These are phyloP conservation scores for Octodonta nipae DNA, from an alignment of 2,888 invertebrate genomes.

Conservation along the genomic window DNA sequence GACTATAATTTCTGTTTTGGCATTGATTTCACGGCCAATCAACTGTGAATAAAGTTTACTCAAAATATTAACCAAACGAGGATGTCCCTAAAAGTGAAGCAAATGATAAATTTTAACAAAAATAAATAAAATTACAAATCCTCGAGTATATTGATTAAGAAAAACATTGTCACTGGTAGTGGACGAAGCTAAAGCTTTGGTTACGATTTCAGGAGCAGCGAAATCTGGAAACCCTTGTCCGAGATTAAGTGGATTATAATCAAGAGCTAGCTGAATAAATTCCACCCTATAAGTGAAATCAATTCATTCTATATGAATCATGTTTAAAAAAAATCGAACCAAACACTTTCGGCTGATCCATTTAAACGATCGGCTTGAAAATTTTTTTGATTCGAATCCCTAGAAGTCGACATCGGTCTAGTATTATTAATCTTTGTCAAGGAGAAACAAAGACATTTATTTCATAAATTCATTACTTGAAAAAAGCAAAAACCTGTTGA, in stretches of 20 bases:
- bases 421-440: too few relatives aligned
- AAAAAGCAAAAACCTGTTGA: too few relatives aligned
- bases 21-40: constrained; percentile 62
- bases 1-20: constrained; percentile 73
- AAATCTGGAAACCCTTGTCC: constrained; percentile 96
- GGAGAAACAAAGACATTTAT: too few relatives aligned
- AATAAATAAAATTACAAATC: constrained; percentile 49
- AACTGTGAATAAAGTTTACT: constrained; percentile 73
- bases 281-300: constrained; percentile 76
- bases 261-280: constrained; percentile 67
- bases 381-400: too few relatives aligned
- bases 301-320: too few relatives aligned
- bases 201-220: constrained; percentile 70
- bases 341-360: too few relatives aligned
- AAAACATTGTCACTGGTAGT: constrained; percentile 56
- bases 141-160: constrained; percentile 84
- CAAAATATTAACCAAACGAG: constrained; percentile 71
- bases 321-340: too few relatives aligned
- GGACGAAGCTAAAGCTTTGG: constrained; percentile 58
- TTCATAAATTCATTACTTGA: too few relatives aligned
- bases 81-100: constrained; percentile 64
- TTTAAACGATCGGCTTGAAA: too few relatives aligned
- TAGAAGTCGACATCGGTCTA: too few relatives aligned
- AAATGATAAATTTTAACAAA: constrained; percentile 3
- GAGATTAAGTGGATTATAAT: constrained; percentile 80